These are phyloP conservation scores for Amphipoea oculea DNA, from an alignment of 2,888 invertebrate species.

Conservation along the genomic window DNA sequence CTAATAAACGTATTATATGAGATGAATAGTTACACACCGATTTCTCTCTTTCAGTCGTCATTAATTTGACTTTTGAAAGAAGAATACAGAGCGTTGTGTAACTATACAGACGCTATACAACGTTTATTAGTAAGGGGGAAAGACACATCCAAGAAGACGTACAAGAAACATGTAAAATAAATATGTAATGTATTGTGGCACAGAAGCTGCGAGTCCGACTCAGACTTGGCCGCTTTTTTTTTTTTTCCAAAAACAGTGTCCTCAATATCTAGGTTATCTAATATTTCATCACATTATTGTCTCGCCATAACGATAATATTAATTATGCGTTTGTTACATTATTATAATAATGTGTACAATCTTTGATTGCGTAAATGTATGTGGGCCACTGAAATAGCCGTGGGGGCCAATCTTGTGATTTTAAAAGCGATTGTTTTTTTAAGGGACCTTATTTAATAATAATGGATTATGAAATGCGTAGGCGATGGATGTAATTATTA, in stretches of 20 bases:
- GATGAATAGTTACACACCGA: too few relatives aligned
- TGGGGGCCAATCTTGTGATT: constrained; percentile 40
- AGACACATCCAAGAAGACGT: too few relatives aligned
- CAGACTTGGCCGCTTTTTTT: background rate
- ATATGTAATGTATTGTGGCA: background rate
- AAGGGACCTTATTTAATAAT: constrained; percentile 35
- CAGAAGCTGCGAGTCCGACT: background rate
- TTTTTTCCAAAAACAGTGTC: background rate
- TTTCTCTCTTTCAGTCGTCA: too few relatives aligned
- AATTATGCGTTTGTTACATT: constrained; percentile 50
- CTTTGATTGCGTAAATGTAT: constrained; percentile 49
- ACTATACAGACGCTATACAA: too few relatives aligned
- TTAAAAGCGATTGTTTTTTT: constrained; percentile 35
- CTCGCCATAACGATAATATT: constrained; percentile 44
- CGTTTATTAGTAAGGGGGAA: too few relatives aligned
- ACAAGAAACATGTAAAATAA: background rate
- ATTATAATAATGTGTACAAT: constrained; percentile 49
- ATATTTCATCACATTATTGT: constrained; percentile 43
- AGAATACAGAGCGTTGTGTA: too few relatives aligned
- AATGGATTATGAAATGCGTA: constrained; percentile 31
- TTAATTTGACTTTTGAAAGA: too few relatives aligned
- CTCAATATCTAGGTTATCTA: background rate
- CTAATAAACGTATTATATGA: too few relatives aligned
- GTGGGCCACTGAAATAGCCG: constrained; percentile 56
- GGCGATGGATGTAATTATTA: constrained; percentile 24